Evolutionary conservation across 53 echinoderm and acorn worm species (phyloP), one percentile per base, ranked within the genome.

Genomic region (Paracentrotus lividus): DNA sequence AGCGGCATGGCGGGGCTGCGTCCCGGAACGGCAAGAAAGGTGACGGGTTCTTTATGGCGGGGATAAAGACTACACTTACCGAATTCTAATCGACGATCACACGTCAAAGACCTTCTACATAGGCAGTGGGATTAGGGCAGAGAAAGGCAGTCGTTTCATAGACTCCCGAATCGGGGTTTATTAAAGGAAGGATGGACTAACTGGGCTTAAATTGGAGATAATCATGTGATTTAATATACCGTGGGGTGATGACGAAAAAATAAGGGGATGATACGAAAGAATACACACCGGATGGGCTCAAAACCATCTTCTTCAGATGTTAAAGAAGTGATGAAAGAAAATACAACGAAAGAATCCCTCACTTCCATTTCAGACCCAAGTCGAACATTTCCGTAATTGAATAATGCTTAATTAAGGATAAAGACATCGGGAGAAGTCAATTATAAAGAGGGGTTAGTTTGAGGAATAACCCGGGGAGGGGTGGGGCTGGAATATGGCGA

Each of bases 381-480:
- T 85, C 54, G 36, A 88, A 88, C 88, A 88, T 88, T 55, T 88
- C 88, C 88, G 88, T 88, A 88, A 88, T 88, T 88, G 57, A 88
- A 56, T 88, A 56, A 88, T 56, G 55, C 24, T 40, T 24, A 33
- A 88, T 88, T 88, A 57, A 88, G 23, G 88, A 34, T 40, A 33
- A 53, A 52, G 85, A 85, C 27, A 52, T 85, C 27, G 85, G 21
- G 27, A 51, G 49, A 85, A 51, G 52, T 85, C 52, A 85, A 52
- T 85, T 49, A 32, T 85, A 29, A 72, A 72, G 40, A 72, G 40
- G 40, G 72, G 40, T 24, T 38, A 38, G 40, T 40, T 36, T 38
- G 67, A 72, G 5, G 72, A 40, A 72, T 72, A 72, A 5, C 18
- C 72, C 40, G 72, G 40, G 40, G 72, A 72, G 38, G n/a, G n/a